phyloP scores from a whole-genome alignment of 2,797 vertebrate species.

The Tachyglossus aculeatus region DNA sequence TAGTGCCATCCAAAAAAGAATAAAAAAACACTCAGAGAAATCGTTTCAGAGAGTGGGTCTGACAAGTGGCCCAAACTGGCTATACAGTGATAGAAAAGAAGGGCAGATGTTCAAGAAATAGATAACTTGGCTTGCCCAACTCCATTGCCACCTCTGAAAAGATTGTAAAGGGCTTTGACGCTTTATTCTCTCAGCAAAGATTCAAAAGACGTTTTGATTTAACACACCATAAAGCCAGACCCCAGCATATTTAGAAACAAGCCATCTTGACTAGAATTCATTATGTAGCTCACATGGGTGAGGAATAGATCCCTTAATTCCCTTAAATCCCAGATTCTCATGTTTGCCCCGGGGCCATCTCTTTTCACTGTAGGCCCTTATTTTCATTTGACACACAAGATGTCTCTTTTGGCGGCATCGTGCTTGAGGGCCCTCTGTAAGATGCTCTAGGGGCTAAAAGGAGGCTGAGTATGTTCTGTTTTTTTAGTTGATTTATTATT shows the following conservation, averaged over 20 bases:
- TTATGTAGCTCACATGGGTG: neutral
- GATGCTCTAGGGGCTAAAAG: neutral
- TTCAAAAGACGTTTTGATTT: neutral
- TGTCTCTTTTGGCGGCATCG: neutral
- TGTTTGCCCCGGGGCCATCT: neutral
- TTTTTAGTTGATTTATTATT: no score
- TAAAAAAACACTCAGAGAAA: conserved; percentile 11
- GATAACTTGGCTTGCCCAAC: conserved; percentile 8
- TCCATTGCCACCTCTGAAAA: neutral
- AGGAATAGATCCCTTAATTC: neutral
- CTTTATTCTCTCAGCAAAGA: neutral
- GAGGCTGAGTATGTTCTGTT: neutral
- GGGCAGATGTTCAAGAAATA: neutral
- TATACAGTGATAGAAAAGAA: neutral
- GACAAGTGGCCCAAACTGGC: conserved; percentile 1
- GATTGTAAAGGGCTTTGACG: neutral
- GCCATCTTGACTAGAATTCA: neutral
- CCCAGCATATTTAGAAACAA: neutral
- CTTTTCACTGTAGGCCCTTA: neutral
- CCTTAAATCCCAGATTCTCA: neutral
- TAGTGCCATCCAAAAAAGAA: conserved; percentile 29
- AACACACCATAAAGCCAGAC: neutral
- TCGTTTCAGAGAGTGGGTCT: neutral
- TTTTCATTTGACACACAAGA: neutral
- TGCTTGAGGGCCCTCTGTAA: neutral